Percentiles rank a stretch among this genome's conserved stretches.
These are phyloP conservation scores for Odontomyia ornata DNA, from an alignment of 2,888 invertebrate genomes.

Conservation along the genomic window DNA sequence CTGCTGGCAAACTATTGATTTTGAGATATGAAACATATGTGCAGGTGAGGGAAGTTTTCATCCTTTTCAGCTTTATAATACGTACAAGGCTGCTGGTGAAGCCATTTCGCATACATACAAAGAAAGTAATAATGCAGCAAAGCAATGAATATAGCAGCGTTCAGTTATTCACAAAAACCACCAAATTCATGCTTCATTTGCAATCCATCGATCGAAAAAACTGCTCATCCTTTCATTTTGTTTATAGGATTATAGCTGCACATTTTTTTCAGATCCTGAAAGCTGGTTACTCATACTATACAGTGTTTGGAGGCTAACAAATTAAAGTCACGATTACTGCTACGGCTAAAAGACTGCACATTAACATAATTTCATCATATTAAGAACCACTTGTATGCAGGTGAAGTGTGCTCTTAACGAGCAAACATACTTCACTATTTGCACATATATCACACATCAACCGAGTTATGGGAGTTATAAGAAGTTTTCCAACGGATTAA, in stretches of 20 bases:
- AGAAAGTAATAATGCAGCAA: no score
- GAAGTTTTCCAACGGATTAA: neutral
- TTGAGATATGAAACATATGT: conserved; percentile 34
- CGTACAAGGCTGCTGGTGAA: no score
- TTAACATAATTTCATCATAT: neutral
- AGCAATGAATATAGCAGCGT: neutral
- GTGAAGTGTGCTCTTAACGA: no score
- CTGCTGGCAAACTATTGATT: conserved; percentile 19
- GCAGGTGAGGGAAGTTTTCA: neutral
- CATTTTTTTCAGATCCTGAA: conserved; percentile 58
- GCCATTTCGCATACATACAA: no score
- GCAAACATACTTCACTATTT: neutral
- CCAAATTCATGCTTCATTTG: neutral
- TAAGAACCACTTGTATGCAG: neutral
- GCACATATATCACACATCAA: neutral
- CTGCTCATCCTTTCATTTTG: neutral
- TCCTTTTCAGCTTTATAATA: no score
- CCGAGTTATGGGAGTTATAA: neutral
- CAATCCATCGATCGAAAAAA: neutral
- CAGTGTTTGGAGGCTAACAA: conserved; percentile 53
- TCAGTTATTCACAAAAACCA: neutral
- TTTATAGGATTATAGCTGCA: neutral
- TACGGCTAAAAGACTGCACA: neutral
- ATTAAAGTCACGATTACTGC: neutral
- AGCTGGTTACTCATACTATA: conserved; percentile 61